Base-by-base conservation (phyloP, 2,888 invertebrate species). In the Dolichomitus sp. region DNA sequence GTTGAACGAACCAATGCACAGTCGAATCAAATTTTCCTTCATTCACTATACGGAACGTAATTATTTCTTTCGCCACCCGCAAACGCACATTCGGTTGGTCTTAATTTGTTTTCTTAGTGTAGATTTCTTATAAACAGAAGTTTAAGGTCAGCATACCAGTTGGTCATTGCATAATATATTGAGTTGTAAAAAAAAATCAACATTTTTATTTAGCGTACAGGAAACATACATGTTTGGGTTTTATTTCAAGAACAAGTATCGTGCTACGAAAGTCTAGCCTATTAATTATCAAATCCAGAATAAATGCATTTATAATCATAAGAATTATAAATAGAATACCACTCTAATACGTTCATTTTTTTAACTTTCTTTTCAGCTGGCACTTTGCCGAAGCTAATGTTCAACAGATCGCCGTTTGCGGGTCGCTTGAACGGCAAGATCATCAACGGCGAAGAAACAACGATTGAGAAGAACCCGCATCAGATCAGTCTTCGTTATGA, bases 401-500 rank as follows among this genome's bases (percentile, higher is more conserved):
- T 17, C 48, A 17, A 48, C 17, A 48, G 48, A 48, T 17, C 17
- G 48, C n/a, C 48, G 6, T 17, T 48, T 5, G 17, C 4, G 1
- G 48, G 17, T n/a, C 48, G 48, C 5, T 17, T 48, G n/a, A 17
- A 17, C 17, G 48, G 48, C 17, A 48, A 48, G 48, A 54, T 54
- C 52, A 54, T 54, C 11, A 27, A 54, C 12, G 89, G 89, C 3
- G 66, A 81, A 6, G 52, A 65, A 5, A 79, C 86, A 0, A 19
- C 5, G 6, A 90, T 90, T 61, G 14, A 80, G n/a, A 63, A 80
- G 2, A 85, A 85, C 0, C 89, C 90, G 9, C 85, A 89, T 37
- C 89, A 89, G 66, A 85, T 89, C 4, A 88, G 85, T 54, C 2
- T 90, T 6, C 86, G 78, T 14, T 0, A 7, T 0, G 0, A 6